Evolutionary conservation across 2,113 vertebrate species (phyloP), one percentile per base, ranked within the genome.

Genomic region (Notechis scutatus): DNA sequence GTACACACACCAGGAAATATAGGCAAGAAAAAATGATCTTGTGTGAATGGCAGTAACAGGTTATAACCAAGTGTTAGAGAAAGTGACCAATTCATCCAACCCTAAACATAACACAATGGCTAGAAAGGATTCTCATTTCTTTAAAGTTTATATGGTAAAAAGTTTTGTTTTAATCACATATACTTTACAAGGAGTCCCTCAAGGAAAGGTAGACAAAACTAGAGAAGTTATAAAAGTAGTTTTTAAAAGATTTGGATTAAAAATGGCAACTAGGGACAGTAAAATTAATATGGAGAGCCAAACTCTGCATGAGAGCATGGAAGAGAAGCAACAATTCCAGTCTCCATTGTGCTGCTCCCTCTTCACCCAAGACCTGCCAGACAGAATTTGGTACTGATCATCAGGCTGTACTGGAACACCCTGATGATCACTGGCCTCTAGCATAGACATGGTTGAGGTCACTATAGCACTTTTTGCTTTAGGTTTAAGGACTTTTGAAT

Each of bases 61-160:
- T 96, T 88, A 6, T 26, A 94, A 85, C 26, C 91, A 39, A 81
- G 7, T 1, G 3, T 9, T 42, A 21, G 5, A 42, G 15, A 81
- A 39, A 81, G 74, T 10, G 74, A 81, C 18, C 18, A 3, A 42
- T 42, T 81, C 18, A 81, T 42, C 18, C 34, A 81, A 81, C 18
- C 34, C 34, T 81, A 42, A 81, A 9, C 18, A 21, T 81, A 21
- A 54, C 15, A 0, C 0, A 1, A 0, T 56, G 88, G 95, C 95
- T 94, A 95, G 93, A 96, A 96, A 97, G 95, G 10, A 92, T 96
- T 97, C 97, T 96, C 93, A 92, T 87, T 90, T 88, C 69, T 91
- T 86, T 39, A n/a, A 93, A 86, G 92, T 96, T 94, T 94, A 92
- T 57, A 93, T 54, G 88, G 93, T 95, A 96, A 94, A 97, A 97